phyloP scores from a whole-genome alignment of 1,140 invertebrate species.

The Oscheius sp. region DNA sequence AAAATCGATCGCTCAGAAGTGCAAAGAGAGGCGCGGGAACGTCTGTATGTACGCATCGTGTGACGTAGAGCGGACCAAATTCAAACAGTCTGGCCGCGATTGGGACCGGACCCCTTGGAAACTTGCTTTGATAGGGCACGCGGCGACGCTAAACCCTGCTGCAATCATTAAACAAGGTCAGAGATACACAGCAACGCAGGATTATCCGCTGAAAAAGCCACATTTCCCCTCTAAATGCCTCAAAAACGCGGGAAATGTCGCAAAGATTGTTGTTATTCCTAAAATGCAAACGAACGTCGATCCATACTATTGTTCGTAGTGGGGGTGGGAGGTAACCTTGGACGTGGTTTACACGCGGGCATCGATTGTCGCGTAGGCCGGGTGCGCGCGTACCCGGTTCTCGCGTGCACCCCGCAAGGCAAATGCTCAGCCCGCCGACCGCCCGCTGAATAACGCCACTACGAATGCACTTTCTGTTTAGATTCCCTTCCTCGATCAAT shows the following conservation, averaged over 20 bases:
- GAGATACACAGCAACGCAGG: not conserved
- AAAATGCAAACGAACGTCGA: too few relatives aligned
- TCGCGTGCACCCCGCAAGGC: not conserved
- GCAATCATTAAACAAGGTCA: slow-evolving; percentile 6
- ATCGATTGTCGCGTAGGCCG: slow-evolving; percentile 4
- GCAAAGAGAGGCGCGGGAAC: slow-evolving; percentile 12
- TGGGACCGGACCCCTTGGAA: slow-evolving; percentile 13
- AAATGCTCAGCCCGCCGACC: too few relatives aligned
- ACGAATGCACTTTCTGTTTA: too few relatives aligned
- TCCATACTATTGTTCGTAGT: slow-evolving; percentile 7
- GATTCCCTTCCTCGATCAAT: too few relatives aligned
- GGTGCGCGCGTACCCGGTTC: slow-evolving; percentile 8
- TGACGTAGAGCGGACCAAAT: slow-evolving; percentile 13
- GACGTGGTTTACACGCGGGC: slow-evolving; percentile 12
- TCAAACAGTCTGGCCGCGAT: slow-evolving; percentile 12
- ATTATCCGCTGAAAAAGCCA: not conserved
- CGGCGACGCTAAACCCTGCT: slow-evolving; percentile 13
- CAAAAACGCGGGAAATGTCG: not conserved
- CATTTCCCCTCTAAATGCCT: not conserved
- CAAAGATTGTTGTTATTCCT: not conserved
- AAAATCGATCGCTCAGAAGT: not conserved
- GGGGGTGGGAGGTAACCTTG: slow-evolving; percentile 4
- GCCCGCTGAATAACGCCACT: too few relatives aligned
- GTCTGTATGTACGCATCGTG: slow-evolving; percentile 6
- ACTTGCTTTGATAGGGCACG: slow-evolving; percentile 10